phyloP scores from a whole-genome alignment of 2,113 vertebrate species.

The Saguinus imperator region DNA sequence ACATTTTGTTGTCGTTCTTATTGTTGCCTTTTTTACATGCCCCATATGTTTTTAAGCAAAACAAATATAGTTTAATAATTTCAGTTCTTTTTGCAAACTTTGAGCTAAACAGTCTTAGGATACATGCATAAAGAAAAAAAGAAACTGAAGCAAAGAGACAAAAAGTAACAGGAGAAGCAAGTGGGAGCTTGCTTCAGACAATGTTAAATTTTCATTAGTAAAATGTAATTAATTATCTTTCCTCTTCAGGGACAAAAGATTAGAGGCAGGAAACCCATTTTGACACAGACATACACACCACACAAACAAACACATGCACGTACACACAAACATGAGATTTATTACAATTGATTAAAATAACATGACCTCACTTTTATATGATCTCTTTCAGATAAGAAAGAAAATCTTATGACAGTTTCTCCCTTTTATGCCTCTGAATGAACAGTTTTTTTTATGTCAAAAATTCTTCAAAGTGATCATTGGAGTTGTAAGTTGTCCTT shows the following conservation, averaged over 20 bases:
- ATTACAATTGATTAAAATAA: neutral
- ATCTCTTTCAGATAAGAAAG: neutral
- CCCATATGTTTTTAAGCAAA: neutral
- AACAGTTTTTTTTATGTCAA: neutral
- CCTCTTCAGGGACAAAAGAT: neutral
- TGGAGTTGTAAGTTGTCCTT: neutral
- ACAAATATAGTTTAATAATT: neutral
- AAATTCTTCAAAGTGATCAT: neutral
- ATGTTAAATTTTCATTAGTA: neutral
- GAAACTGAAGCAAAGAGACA: neutral
- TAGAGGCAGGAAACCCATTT: neutral
- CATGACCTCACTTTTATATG: neutral
- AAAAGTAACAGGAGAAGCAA: neutral
- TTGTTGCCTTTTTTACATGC: neutral
- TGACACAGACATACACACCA: neutral
- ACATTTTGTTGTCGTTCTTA: neutral
- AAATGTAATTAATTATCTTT: neutral
- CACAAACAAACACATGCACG: neutral
- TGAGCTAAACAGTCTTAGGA: neutral
- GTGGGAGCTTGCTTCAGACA: neutral
- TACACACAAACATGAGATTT: neutral
- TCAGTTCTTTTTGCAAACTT: neutral
- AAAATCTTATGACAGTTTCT: neutral
- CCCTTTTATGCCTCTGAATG: neutral
- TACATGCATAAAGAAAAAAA: neutral